phyloP scores from a whole-genome alignment of 2,888 invertebrate genomes.

The Yponomeuta cagnagella region DNA sequence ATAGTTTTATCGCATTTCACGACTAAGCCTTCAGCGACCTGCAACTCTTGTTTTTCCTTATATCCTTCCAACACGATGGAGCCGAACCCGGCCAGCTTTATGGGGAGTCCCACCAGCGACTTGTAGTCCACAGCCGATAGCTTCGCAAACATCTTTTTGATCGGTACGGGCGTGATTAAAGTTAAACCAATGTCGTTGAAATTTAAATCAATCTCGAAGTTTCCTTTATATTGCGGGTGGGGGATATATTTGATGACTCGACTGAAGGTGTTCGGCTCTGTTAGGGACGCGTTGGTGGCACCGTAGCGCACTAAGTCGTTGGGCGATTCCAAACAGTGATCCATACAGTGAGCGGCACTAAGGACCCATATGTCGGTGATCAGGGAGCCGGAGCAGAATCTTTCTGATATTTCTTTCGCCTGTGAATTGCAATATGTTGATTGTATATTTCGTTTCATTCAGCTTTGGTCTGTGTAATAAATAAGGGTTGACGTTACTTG shows the following conservation, averaged over 20 bases:
- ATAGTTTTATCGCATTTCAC: not conserved
- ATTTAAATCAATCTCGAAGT: not conserved
- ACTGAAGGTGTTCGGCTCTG: conserved; percentile 4
- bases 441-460: no score
- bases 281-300: not conserved
- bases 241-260: not conserved
- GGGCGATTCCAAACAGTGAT: not conserved
- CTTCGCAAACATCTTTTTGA: not conserved
- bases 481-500: no score
- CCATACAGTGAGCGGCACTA: not conserved
- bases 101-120: not conserved
- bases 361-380: not conserved
- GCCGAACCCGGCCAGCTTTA: not conserved
- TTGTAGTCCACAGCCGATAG: not conserved
- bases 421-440: no score
- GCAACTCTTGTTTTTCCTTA: not conserved
- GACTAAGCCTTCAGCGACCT: not conserved
- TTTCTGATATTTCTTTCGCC: not conserved
- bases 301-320: not conserved
- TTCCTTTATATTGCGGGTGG: not conserved
- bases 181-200: not conserved
- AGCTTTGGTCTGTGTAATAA: no score
- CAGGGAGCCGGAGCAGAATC: not conserved
- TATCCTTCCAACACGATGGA: not conserved
- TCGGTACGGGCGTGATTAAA: not conserved